Evolutionary conservation across 2,888 invertebrate species (phyloP), one percentile per base, ranked within the genome.

Genomic region (Platycnemis pennipes): DNA sequence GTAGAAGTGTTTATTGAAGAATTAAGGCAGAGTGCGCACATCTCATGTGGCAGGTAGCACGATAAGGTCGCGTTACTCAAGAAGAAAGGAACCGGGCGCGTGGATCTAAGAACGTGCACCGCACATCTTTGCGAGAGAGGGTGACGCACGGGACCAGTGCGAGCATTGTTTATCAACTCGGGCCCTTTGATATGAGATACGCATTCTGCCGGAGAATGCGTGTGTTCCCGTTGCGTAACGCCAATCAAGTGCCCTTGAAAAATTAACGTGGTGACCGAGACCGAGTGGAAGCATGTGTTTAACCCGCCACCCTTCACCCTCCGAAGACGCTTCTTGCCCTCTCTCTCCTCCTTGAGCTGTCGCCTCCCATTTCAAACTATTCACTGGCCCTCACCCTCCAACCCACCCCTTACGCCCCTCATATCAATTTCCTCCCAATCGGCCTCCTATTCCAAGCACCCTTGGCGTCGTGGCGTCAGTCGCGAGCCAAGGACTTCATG

Each of bases 191-290:
- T 77, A 77, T 77, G 37, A 37, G 37, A 22, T 42, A 22, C 26
- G 44, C 63, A 22, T 77, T 37, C 77, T 37, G 77, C 42, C 56
- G n/a, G 42, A 4, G 42, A 56, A 56, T 8, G 89, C 56, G 37
- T 89, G 91, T 56, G 63, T 91, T 91, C 91, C 63, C 56, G 63
- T 91, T 91, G 91, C 91, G 91, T 63, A 91, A 91, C 31, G 42
- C 1, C 31, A 49, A 45, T 49, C 31, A 89, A 53, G 44, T 44
- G 91, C 26, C 91, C 91, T 91, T 91, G 91, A 56, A 91, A 87
- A 37, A 44, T 45, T 44, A 63, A n/a, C n/a, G 69, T 13, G 37
- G 87, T 44, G 46, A n/a, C 46, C 7, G 5, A 19, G 53, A 63
- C 63, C 1, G 63, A 8, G 26, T 7, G 63, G 63, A 5, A n/a